Evolutionary conservation across 2,888 invertebrate species (phyloP), one percentile per base, ranked within the genome.

Genomic region (Diarsia mendica): DNA sequence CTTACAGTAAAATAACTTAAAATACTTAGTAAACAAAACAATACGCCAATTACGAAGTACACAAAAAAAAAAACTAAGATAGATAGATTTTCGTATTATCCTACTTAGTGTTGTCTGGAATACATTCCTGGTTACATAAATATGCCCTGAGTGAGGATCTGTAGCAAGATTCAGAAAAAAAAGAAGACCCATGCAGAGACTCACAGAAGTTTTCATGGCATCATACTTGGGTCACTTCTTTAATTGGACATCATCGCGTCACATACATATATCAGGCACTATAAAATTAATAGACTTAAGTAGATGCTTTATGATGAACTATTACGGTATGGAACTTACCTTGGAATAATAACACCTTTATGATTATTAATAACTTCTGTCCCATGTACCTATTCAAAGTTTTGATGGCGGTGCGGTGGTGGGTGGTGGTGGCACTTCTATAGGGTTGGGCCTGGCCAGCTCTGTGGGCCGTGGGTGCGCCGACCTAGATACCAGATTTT

Each of bases 401-500:
- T 85, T 23, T 68, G 71, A 74, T 67, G 75, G 67, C 60, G 49
- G 53, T 53, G 39, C 48, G 53, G 66, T 68, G 76, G 64, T 53
- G 75, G 78, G 78, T 68, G 79, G 68, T 20, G 49, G 60, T 46
- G 71, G 64, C 46, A 46, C 58, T 61, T 72, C 58, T 60, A 60
- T 76, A 76, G 81, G 86, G 88, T 82, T 80, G 88, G 89, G 89
- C 84, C 74, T 69, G 55, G 64, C 79, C 78, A 76, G 75, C 82
- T 72, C 74, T 65, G 55, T 44, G 58, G 55, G 67, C 20, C 23
- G 67, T 79, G 90, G 94, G 94, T 89, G 94, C 89, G 94, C 89
- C 90, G 93, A 94, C 94, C 94, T 91, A 92, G 88, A 92, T 93
- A 91, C 83, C 80, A 85, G 83, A 90, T 89, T 92, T 90, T 87